A percentile compares a stretch with the other conserved stretches of the same genome.
Evolutionary conservation across 2,113 vertebrate genomes (phyloP).

Genomic region (Penelope pileata): DNA sequence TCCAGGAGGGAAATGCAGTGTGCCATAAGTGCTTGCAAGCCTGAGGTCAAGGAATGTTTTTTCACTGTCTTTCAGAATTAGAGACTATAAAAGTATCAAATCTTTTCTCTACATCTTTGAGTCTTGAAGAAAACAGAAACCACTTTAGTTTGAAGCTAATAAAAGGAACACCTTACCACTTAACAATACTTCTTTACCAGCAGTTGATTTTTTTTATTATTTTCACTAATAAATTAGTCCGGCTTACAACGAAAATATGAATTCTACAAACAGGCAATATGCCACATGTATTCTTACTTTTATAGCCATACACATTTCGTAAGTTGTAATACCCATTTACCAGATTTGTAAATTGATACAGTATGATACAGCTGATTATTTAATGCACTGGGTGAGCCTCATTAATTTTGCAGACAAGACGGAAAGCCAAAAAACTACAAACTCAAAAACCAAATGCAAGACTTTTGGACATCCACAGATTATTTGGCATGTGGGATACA

Average conservation of each 20-base stretch:
- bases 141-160: not conserved
- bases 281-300: not conserved
- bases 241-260: not conserved
- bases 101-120: not conserved
- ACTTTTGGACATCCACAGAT: not conserved
- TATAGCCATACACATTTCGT: not conserved
- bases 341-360: not conserved
- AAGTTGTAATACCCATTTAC: not conserved
- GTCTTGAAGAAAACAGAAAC: not conserved
- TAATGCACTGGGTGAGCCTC: not conserved
- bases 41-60: not conserved
- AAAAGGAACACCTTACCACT: not conserved
- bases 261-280: not conserved
- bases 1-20: not conserved
- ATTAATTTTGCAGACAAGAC: not conserved
- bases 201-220: not conserved
- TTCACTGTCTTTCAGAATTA: not conserved
- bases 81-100: not conserved
- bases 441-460: not conserved
- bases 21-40: not conserved
- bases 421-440: not conserved
- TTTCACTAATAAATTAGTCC: not conserved
- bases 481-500: constrained; percentile 14
- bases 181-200: not conserved
- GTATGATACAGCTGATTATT: not conserved